These are phyloP conservation scores for Trimorus sp. DNA, from an alignment of 2,888 invertebrate genomes.

Conservation along the genomic window DNA sequence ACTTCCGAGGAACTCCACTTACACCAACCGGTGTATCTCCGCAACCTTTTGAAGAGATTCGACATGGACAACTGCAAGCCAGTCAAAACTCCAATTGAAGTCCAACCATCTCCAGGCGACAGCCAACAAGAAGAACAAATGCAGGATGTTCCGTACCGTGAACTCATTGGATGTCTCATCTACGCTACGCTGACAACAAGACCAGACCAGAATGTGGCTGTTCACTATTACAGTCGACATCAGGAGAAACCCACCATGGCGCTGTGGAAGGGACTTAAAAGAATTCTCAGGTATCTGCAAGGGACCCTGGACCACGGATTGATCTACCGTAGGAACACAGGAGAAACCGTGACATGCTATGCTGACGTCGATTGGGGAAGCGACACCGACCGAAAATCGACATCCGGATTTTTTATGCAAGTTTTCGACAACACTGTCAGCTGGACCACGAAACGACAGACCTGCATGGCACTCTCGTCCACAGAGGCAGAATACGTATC, in stretches of 20 bases:
- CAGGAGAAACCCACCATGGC: constrained; percentile 36
- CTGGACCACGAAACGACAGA: constrained; percentile 74
- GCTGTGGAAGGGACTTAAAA: constrained; percentile 50
- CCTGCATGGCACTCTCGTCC: constrained; percentile 70
- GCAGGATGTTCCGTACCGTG: constrained; percentile 5
- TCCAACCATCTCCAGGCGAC: not conserved
- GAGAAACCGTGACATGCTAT: constrained; percentile 6
- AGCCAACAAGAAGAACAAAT: not conserved
- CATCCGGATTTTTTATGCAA: constrained; percentile 71
- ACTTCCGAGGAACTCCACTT: constrained; percentile 61
- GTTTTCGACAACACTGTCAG: constrained; percentile 68
- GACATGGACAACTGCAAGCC: constrained; percentile 69
- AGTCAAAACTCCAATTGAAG: not conserved
- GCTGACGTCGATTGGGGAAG: constrained; percentile 20
- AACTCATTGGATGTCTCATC: constrained; percentile 68
- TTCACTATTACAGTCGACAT: constrained; percentile 53
- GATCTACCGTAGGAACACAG: not conserved
- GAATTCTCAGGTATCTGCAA: constrained; percentile 57
- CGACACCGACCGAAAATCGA: constrained; percentile 68
- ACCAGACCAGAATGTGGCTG: constrained; percentile 52
- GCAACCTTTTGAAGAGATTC: constrained; percentile 68
- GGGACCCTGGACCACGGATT: constrained; percentile 25
- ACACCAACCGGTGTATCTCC: constrained; percentile 67
- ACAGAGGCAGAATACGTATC: constrained; percentile 69
- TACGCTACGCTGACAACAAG: constrained; percentile 47